phyloP scores from a whole-genome alignment of 2,113 vertebrate species.

The Cranoglanis bouderius region DNA sequence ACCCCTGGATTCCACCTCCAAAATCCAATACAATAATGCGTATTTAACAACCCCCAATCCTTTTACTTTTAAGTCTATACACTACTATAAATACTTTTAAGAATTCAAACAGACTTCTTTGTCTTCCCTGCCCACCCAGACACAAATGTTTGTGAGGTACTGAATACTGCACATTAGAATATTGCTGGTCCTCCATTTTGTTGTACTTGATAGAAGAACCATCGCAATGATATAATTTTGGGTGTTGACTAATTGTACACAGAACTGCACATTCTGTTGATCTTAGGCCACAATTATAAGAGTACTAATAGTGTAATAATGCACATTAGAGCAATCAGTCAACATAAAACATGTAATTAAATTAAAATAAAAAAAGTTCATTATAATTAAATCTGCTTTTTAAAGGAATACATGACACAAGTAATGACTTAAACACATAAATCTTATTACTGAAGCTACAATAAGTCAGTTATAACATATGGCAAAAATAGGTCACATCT shows the following conservation, averaged over 20 bases:
- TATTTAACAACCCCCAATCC: too few relatives aligned
- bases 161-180: neutral
- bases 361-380: too few relatives aligned
- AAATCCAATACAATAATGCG: neutral
- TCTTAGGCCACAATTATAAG: neutral
- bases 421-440: neutral
- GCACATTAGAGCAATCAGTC: neutral
- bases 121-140: neutral
- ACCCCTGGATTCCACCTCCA: neutral
- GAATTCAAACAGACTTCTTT: neutral
- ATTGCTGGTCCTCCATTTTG: neutral
- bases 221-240: too few relatives aligned
- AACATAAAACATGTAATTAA: neutral
- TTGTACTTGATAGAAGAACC: neutral
- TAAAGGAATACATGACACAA: neutral
- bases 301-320: neutral
- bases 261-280: neutral
- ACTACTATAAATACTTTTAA: too few relatives aligned
- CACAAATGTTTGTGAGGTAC: neutral
- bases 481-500: neutral
- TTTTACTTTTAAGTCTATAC: too few relatives aligned
- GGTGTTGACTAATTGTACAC: neutral
- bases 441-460: neutral
- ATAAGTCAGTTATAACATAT: neutral
- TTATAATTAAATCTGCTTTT: too few relatives aligned